These are phyloP conservation scores for Megalopta genalis DNA, from an alignment of 1,140 invertebrate genomes.

Conservation along the genomic window DNA sequence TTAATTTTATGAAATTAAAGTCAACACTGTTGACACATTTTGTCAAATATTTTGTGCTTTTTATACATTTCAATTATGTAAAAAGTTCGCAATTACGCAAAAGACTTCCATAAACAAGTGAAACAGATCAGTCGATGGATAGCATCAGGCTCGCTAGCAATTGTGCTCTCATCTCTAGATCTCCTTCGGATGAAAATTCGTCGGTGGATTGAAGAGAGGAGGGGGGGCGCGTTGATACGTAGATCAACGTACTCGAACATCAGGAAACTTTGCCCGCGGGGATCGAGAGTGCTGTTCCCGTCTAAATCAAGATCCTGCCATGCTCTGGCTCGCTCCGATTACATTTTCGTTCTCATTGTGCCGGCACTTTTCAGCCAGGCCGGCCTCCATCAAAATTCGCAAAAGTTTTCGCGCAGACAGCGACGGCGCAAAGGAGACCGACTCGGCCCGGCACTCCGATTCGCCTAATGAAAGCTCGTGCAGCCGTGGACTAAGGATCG, in stretches of 20 bases:
- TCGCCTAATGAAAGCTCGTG: slow-evolving; percentile 40
- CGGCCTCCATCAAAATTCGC: slow-evolving; percentile 30
- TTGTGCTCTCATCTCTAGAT: no score
- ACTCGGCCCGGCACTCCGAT: background rate
- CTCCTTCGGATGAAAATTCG: no score
- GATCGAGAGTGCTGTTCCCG: background rate
- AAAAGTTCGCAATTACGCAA: no score
- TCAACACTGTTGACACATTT: no score
- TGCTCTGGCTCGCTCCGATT: background rate
- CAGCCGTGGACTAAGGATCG: background rate
- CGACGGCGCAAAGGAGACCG: background rate
- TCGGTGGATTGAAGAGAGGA: no score
- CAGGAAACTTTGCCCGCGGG: background rate
- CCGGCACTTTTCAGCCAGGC: background rate
- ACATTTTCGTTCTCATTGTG: slow-evolving; percentile 14
- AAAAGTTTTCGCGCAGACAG: slow-evolving; percentile 9
- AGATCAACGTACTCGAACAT: background rate
- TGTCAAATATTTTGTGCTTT: no score
- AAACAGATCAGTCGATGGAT: no score
- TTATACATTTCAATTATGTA: no score
- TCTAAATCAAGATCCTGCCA: slow-evolving; percentile 17
- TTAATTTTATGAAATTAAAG: no score
- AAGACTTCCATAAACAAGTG: no score
- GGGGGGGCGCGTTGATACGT: background rate
- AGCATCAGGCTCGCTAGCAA: no score